Evolutionary conservation across 2,888 invertebrate species (phyloP).

Genomic region (Ectemnius lituratus): DNA sequence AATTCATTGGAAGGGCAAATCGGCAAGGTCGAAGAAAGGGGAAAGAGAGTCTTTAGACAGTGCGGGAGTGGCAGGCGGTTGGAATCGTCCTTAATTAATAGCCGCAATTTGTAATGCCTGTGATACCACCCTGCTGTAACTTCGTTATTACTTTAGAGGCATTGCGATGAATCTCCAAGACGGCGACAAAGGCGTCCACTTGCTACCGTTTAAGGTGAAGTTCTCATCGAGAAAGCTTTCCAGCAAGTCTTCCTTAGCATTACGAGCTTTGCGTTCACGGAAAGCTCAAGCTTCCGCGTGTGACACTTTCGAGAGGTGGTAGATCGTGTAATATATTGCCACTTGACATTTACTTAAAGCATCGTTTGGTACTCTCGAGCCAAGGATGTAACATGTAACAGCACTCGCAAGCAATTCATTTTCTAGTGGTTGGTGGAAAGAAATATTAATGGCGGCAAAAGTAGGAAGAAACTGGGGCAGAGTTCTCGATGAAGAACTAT

Average conservation of each 20-base stretch:
- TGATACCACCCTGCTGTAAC: constrained; percentile 14
- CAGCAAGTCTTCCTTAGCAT: not conserved
- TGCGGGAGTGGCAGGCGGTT: constrained; percentile 1
- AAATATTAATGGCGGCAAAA: no score
- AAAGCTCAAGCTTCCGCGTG: not conserved
- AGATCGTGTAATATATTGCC: no score
- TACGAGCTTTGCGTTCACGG: not conserved
- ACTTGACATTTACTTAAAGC: no score
- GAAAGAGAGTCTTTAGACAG: not conserved
- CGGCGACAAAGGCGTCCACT: constrained; percentile 22
- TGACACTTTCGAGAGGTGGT: not conserved
- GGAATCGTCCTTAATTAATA: constrained; percentile 24
- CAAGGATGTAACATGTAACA: no score
- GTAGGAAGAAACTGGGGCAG: no score
- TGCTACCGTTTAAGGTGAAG: not conserved
- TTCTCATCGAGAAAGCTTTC: not conserved
- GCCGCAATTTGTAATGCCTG: constrained; percentile 31
- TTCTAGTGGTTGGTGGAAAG: no score
- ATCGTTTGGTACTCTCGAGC: no score
- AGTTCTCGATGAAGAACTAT: no score
- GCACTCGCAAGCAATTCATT: no score
- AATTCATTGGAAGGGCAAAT: no score
- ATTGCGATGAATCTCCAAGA: constrained; percentile 32
- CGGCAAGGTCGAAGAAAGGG: no score
- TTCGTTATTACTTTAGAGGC: constrained; percentile 34